These are phyloP conservation scores for Muntiacus reevesi DNA, from an alignment of 2,113 vertebrate species.

Conservation along the genomic window DNA sequence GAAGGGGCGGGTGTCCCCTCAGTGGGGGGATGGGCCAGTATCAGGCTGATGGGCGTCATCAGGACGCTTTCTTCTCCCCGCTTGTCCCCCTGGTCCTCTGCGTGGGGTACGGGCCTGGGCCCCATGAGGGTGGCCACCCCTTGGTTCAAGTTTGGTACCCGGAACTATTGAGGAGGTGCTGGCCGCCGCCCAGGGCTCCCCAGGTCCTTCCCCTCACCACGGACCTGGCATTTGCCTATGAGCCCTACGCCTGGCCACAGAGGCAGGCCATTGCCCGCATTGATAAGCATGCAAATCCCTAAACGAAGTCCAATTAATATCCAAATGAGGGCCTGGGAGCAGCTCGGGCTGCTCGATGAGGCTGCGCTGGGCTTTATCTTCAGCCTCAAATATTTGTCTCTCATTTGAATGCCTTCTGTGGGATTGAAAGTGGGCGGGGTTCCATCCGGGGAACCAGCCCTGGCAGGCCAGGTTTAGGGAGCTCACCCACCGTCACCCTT, in stretches of 20 bases:
- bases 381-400: constrained; percentile 50
- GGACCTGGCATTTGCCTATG: background rate
- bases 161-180: background rate
- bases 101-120: background rate
- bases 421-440: background rate
- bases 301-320: constrained; percentile 48
- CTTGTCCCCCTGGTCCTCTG: background rate
- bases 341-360: rapidly evolving
- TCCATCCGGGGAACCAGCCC: background rate
- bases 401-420: constrained; percentile 67
- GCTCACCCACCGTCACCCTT: background rate
- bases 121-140: rapidly evolving
- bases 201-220: too few relatives aligned
- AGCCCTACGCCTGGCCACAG: background rate
- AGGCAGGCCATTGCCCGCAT: rapidly evolving
- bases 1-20: background rate
- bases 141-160: background rate
- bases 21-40: background rate
- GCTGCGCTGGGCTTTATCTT: background rate
- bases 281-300: constrained; percentile 66
- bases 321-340: constrained; percentile 54
- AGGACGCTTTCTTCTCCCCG: too few relatives aligned
- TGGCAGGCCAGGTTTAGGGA: background rate
- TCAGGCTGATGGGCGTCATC: rapidly evolving
- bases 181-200: background rate